Base-by-base conservation (phyloP, 92 coral and sea anemone genomes). In the Phenganax stokvisi region DNA sequence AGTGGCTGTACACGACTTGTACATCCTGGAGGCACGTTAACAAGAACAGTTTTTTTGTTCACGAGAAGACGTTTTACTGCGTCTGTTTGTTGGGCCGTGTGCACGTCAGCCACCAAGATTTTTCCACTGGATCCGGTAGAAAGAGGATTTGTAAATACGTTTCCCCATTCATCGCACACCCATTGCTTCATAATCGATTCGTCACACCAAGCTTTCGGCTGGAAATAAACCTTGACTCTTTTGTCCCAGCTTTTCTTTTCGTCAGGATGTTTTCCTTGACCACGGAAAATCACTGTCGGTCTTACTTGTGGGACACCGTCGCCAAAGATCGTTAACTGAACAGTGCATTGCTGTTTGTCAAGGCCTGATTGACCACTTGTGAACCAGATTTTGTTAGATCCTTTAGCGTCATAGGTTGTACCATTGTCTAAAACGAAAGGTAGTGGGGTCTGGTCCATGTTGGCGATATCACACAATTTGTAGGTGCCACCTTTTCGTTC, bases 41-140 rank as follows among this genome's bases (percentile, higher is more conserved):
- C 68, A 47, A 83, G 74, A 30, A 47, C 56, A 54, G 82, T 83
- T 83, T 83, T 83, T 75, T 83, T 81, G 63, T 29, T 83, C 75
- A 28, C 64, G 55, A 83, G 86, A 17, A 83, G 82, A 55, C 29
- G 7, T 75, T 75, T 83, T 55, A 75, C 82, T 47, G 74, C 82
- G 31, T 27, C n/a, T 63, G 86, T 83, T 64, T 83, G 86, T 81
- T 73, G 86, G 57, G 82, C 86, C 64, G 29, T 74, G 44, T 83
- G 82, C 56, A 83, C 75, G 76, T 83, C 82, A 8, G 86, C 82
- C 61, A 75, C 86, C 67, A 83, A 74, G 52, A 83, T 83, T 74
- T 75, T 83, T 27, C 86, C 65, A 47, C 68, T 54, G 10, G 51
- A 63, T 53, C 29, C 69, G 56, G 66, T 37, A 74, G 15, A 5